These are phyloP conservation scores for Morphnarchus princeps DNA, from an alignment of 2,113 vertebrate genomes.

Conservation along the genomic window DNA sequence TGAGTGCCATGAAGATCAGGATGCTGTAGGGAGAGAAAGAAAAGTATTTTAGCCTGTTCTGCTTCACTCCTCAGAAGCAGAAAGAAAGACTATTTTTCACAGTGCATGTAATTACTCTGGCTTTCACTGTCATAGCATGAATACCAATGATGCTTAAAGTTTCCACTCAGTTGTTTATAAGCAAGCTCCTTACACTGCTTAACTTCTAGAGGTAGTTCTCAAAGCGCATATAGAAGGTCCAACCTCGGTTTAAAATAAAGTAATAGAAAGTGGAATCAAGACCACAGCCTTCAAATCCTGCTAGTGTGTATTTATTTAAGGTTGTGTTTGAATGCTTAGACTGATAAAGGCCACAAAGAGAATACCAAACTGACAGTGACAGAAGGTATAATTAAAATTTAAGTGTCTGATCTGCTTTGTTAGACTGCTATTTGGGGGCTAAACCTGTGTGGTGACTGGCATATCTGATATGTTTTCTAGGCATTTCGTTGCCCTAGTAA, in stretches of 20 bases:
- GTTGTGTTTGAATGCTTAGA: not conserved
- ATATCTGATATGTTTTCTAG: not conserved
- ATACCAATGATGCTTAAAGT: not conserved
- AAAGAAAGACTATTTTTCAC: not conserved
- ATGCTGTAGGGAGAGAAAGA: slow-evolving; percentile 78
- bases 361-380: not conserved
- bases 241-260: not conserved
- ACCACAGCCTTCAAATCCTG: not conserved
- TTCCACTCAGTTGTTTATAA: not conserved
- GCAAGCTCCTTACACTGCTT: not conserved
- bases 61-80: not conserved
- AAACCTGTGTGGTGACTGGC: not conserved
- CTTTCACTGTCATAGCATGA: not conserved
- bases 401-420: not conserved
- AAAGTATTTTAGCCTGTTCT: not conserved
- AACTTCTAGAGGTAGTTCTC: not conserved
- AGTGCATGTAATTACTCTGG: not conserved
- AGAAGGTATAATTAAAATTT: not conserved
- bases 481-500: not conserved
- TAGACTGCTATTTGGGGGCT: not conserved
- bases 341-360: not conserved
- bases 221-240: not conserved
- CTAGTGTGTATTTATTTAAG: not conserved
- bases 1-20: slow-evolving; percentile 98
- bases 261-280: not conserved